phyloP scores from a whole-genome alignment of 2,888 invertebrate species.

The Agrilus cyanescens region DNA sequence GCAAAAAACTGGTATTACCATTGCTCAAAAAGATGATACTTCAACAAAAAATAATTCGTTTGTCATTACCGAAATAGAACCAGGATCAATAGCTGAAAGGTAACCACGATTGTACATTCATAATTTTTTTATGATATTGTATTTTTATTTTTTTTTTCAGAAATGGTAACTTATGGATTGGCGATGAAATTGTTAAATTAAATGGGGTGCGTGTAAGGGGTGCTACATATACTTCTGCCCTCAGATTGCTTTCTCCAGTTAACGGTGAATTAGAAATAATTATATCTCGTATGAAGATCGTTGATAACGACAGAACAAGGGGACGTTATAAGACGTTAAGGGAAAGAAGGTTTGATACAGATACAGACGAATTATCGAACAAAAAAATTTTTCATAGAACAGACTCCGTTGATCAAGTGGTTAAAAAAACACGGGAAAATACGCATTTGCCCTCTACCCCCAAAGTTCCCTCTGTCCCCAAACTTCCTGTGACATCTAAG shows the following conservation, averaged over 20 bases:
- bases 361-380: no score
- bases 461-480: no score
- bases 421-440: no score
- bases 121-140: background rate
- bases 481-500: no score
- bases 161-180: slow-evolving; percentile 69
- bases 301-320: background rate
- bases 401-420: no score
- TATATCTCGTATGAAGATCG: slow-evolving; percentile 20
- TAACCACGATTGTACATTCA: slow-evolving; percentile 19
- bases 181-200: slow-evolving; percentile 83
- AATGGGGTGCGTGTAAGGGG: slow-evolving; percentile 73
- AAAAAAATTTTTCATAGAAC: no score
- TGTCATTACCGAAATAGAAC: slow-evolving; percentile 38
- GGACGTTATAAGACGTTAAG: no score
- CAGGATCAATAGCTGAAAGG: slow-evolving; percentile 40
- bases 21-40: slow-evolving; percentile 19
- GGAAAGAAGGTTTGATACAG: no score
- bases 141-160: slow-evolving; percentile 39
- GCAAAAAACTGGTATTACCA: slow-evolving; percentile 23
- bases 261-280: slow-evolving; percentile 37
- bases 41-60: slow-evolving; percentile 26
- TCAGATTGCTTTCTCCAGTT: slow-evolving; percentile 30
- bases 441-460: no score
- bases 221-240: slow-evolving; percentile 52